A percentile compares a stretch with the other conserved stretches of the same genome.
phyloP scores from a whole-genome alignment of 2,113 vertebrate species.

The Toxostoma redivivum region DNA sequence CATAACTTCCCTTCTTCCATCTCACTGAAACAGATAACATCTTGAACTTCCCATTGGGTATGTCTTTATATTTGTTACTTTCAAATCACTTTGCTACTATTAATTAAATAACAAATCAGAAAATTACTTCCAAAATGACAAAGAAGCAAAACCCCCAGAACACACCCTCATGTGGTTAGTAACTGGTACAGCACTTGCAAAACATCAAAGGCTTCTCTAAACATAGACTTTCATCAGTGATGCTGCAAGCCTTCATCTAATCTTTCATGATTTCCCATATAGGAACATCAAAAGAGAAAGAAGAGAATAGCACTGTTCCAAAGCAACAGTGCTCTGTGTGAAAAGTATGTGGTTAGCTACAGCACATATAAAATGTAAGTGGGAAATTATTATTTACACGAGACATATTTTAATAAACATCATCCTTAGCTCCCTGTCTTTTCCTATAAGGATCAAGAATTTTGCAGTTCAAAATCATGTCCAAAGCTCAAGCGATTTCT shows the following conservation, averaged over 20 bases:
- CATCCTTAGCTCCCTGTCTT: constrained; percentile 50
- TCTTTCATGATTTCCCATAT: constrained; percentile 70
- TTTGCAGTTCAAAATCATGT: constrained; percentile 61
- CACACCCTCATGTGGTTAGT: constrained; percentile 44
- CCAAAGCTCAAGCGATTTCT: constrained; percentile 67
- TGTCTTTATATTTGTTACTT: constrained; percentile 29
- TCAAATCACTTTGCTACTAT: constrained; percentile 31
- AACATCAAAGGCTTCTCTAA: constrained; percentile 75
- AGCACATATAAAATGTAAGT: constrained; percentile 10
- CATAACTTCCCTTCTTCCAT: background rate
- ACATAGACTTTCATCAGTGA: constrained; percentile 72
- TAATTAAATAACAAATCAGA: constrained; percentile 62
- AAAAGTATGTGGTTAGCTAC: constrained; percentile 51
- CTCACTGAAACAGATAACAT: background rate
- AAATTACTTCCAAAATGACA: constrained; percentile 44
- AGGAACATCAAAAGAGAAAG: constrained; percentile 72
- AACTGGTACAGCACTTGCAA: constrained; percentile 50
- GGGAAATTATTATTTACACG: constrained; percentile 64
- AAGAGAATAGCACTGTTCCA: constrained; percentile 53
- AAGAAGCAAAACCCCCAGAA: constrained; percentile 13
- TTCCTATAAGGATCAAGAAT: constrained; percentile 35
- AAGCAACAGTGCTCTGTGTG: constrained; percentile 30
- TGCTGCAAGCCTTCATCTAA: constrained; percentile 56
- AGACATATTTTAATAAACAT: constrained; percentile 68
- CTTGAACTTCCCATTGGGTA: background rate